These are phyloP conservation scores for Aphelocoma californica DNA, from an alignment of 2,797 vertebrate species.

Conservation along the genomic window DNA sequence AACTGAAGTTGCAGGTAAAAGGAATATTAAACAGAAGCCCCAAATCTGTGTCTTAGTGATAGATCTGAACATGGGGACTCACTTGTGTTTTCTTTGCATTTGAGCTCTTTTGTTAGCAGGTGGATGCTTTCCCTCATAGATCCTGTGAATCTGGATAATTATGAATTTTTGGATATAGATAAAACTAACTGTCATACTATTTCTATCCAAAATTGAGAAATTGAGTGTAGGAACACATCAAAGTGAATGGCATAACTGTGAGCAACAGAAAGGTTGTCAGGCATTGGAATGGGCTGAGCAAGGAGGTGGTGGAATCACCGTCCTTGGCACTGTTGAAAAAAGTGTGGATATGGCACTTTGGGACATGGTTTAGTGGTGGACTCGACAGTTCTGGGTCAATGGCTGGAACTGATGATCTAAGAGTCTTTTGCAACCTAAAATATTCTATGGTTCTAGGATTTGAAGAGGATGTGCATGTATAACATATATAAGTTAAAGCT, in stretches of 20 bases:
- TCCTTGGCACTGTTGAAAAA: not conserved
- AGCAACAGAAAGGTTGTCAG: not conserved
- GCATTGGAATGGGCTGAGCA: not conserved
- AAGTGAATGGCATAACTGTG: not conserved
- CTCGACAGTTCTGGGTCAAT: not conserved
- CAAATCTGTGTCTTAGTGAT: accelerated
- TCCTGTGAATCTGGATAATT: not conserved
- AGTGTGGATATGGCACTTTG: not conserved
- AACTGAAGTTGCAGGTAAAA: not conserved
- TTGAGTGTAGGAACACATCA: not conserved
- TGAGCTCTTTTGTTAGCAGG: not conserved
- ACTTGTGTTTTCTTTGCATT: not conserved
- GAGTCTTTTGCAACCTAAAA: not conserved
- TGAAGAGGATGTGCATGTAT: not conserved
- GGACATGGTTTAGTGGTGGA: not conserved
- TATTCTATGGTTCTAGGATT: not conserved
- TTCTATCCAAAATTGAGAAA: not conserved
- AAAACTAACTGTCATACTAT: not conserved
- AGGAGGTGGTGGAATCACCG: not conserved
- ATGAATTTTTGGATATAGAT: not conserved
- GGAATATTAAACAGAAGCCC: not conserved
- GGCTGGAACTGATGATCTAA: accelerated
- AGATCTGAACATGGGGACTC: not conserved
- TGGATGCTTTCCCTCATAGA: not conserved
- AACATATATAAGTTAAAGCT: not conserved